Base-by-base conservation (phyloP, 1,140 invertebrate species). In the Pseudachorutes palmiensis region DNA sequence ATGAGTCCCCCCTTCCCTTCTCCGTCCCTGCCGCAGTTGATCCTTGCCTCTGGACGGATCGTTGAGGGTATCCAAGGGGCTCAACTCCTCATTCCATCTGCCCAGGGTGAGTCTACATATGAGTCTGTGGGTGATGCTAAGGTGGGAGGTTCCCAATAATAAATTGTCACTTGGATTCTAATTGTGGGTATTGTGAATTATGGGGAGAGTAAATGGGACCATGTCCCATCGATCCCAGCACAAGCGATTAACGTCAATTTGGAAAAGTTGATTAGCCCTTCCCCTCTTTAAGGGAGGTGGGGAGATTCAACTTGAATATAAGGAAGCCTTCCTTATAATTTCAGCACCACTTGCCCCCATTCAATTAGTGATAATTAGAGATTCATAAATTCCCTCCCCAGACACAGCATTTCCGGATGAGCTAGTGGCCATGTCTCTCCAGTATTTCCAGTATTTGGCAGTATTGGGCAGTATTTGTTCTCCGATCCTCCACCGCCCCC, bases 11-110 rank as follows among this genome's bases (percentile, higher is more conserved):
- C 70, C 64, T 58, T 63, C 24, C 86, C 88, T 49, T 19, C 51
- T 22, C 5, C 51, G 51, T 14, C 3, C 51, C 9, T 14, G 9
- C 90, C 90, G 62, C 91, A 92, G 80, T 87, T 93, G 69, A 92
- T 95, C 76, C 83, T 94, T 71, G 90, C 90, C 57, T 92, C 91
- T 66, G 91, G 91, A 68, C 90, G 94, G 80, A 84, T 93, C 74
- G 87, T 92, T 60, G 90, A 93, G 79, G 90, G 91, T 65, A 91
- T 94, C 72, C 91, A 93, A 79, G 91, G 92, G 12, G 92, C 92
- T 68, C 92, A 95, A 78, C 83, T 95, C 64, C 85, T 95, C 67
- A 94, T 96, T 80, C 92, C 92, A 55, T 94, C 92, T 24, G 92
- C 91, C 45, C 92, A 94, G 86, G 92, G 92, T 94, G 81, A 79